phyloP scores from a whole-genome alignment of 2,113 vertebrate genomes.

The Isichthys henryi region DNA sequence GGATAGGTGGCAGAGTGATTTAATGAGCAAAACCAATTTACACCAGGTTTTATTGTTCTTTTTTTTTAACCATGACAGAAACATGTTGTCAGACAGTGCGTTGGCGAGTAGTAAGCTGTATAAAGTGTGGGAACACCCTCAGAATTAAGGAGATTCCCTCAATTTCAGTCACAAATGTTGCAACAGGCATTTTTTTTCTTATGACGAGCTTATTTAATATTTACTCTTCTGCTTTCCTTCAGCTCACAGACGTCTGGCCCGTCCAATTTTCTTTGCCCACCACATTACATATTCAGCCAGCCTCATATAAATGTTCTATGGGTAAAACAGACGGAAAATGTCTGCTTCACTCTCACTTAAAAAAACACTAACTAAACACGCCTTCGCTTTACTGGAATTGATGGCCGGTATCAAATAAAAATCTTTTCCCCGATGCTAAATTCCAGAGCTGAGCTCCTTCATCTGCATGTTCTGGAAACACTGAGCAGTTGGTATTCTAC shows the following conservation, averaged over 20 bases:
- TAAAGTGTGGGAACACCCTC: not conserved
- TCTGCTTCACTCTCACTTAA: not conserved
- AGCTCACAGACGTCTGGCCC: not conserved
- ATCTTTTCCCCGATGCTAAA: not conserved
- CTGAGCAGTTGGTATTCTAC: not conserved
- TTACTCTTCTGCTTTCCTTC: not conserved
- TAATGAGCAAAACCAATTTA: not conserved
- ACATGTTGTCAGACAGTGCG: not conserved
- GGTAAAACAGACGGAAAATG: constrained; percentile 3
- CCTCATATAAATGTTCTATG: not conserved
- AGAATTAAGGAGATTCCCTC: not conserved
- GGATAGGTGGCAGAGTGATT: not conserved
- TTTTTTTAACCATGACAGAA: not conserved
- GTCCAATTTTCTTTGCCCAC: not conserved
- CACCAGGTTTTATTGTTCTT: not conserved
- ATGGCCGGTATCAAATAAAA: constrained; percentile 6
- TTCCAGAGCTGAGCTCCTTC: constrained; percentile 9
- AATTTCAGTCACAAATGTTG: not conserved
- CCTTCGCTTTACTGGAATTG: constrained; percentile 1
- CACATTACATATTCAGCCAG: not conserved
- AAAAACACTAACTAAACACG: not conserved
- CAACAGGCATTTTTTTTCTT: not conserved
- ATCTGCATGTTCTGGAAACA: not conserved
- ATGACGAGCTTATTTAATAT: not conserved
- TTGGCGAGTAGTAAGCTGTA: not conserved